These are phyloP conservation scores for Tortrix viridana DNA, from an alignment of 2,888 invertebrate species.

Conservation along the genomic window DNA sequence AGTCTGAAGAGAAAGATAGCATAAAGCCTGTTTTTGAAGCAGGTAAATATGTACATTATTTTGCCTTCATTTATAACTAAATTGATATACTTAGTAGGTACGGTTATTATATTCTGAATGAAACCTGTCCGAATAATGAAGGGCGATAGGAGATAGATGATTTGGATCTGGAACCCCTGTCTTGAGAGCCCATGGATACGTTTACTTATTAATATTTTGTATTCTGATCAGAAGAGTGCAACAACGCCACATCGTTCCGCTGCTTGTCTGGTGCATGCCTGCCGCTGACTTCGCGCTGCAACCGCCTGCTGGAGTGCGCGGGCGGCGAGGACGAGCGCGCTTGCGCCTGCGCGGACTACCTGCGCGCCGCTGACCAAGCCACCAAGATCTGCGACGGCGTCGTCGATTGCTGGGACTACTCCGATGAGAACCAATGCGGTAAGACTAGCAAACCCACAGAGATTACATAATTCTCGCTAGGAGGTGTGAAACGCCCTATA, in stretches of 20 bases:
- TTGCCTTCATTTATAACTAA: not conserved
- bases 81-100: no score
- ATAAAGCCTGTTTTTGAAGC: constrained; percentile 51
- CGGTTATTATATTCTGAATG: no score
- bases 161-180: no score
- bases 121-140: no score
- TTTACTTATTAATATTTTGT: not conserved
- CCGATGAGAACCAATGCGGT: constrained; percentile 91
- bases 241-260: constrained; percentile 80
- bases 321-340: constrained; percentile 89
- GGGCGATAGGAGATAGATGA: no score
- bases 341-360: constrained; percentile 90
- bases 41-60: constrained; percentile 51
- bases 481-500: no score
- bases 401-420: constrained; percentile 91
- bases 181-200: not conserved
- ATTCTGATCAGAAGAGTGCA: constrained; percentile 66
- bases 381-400: constrained; percentile 92
- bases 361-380: constrained; percentile 87
- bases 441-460: constrained; percentile 42
- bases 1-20: constrained; percentile 60
- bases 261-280: constrained; percentile 87
- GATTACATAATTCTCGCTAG: no score
- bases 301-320: constrained; percentile 88
- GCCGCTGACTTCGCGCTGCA: constrained; percentile 87